A percentile compares a stretch with the other conserved stretches of the same genome.
These are phyloP conservation scores for Chlorops oryzae DNA, from an alignment of 1,140 invertebrate genomes.

Conservation along the genomic window DNA sequence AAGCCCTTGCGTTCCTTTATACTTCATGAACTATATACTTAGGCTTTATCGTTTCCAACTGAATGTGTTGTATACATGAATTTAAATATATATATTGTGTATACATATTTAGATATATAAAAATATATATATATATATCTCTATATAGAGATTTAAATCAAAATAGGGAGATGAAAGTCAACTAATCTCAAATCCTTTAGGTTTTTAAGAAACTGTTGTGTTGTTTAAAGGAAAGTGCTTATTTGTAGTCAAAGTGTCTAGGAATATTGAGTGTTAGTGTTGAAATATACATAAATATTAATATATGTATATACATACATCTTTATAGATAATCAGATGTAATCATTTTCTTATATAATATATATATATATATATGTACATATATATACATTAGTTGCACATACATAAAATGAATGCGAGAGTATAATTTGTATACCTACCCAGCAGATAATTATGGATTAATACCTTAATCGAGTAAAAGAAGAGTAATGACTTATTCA, in stretches of 20 bases:
- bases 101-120: slow-evolving; percentile 9
- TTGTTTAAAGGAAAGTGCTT: too few species aligned
- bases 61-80: slow-evolving; percentile 19
- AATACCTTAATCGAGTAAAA: slow-evolving; percentile 1
- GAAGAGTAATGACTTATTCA: neutral
- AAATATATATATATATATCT: slow-evolving; percentile 9
- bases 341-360: slow-evolving; percentile 17
- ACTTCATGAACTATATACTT: neutral
- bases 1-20: too few species aligned
- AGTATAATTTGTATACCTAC: too few species aligned
- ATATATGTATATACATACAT: too few species aligned
- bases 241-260: too few species aligned
- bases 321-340: too few species aligned
- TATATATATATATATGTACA: slow-evolving; percentile 20
- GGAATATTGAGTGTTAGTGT: too few species aligned
- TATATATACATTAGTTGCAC: slow-evolving; percentile 11
- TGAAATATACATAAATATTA: too few species aligned
- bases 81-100: slow-evolving; percentile 14
- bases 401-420: slow-evolving; percentile 1
- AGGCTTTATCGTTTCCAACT: slow-evolving; percentile 15
- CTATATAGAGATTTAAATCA: neutral
- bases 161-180: too few species aligned
- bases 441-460: neutral
- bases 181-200: too few species aligned
- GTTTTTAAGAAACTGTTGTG: too few species aligned